Base-by-base conservation (phyloP, 1,140 invertebrate genomes). In the Neodiprion virginianus region DNA sequence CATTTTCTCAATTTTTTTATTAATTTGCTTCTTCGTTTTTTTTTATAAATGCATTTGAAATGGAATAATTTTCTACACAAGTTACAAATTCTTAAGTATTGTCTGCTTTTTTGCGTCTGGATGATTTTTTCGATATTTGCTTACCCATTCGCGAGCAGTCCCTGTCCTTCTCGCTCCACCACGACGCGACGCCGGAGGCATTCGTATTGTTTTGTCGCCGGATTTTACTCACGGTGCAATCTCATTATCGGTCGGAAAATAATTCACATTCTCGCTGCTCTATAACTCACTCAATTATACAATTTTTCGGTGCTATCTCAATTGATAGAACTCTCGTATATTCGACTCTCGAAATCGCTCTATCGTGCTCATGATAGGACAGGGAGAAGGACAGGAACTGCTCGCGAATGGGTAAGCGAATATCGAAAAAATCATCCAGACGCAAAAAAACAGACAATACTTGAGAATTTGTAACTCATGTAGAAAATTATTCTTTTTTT, bases 321-420 rank as follows among this genome's bases (percentile, higher is more conserved):
- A 53, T 53, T 53, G 50, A 53, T 53, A 53, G 69, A 47, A 48
- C 12, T 70, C 69, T 28, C n/a, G 69, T 70, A 70, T 48, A 47
- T 70, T 70, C 48, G 28, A 70, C 69, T 14, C 50, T 53, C 9
- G 50, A 14, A 53, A 53, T 53, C 50, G 50, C 50, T 53, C 50
- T 53, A 14, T 53, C 50, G 50, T 14, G 9, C 50, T 53, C 1
- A 53, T 21, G 17, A 21, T 21, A 21, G 17, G 17, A 21, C 17
- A 69, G 49, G 21, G 47, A 71, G 48, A 48, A 50, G 71, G 71
- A 53, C 49, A 72, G 14, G 47, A 53, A 72, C 49, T 72, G 12
- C 47, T 50, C 48, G 21, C 40, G 47, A 72, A 72, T 5, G 17
- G 17, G 17, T 21, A 21, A 21, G 17, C 17, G 17, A 21, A 21